These are phyloP conservation scores for Zaprionus vittiger DNA, from an alignment of 1,140 invertebrate genomes.

Conservation along the genomic window DNA sequence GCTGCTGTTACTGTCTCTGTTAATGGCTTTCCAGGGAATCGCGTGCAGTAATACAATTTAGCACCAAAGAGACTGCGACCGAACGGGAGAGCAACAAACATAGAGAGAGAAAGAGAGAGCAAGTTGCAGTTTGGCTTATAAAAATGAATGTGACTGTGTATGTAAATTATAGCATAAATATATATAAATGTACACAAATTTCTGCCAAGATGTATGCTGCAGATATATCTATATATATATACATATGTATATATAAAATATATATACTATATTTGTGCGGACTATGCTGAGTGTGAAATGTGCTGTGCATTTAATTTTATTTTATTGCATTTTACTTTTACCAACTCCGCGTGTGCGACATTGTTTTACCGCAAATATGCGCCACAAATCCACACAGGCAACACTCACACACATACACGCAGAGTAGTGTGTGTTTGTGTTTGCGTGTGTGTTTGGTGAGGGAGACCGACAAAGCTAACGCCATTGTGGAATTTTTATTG, in stretches of 20 bases:
- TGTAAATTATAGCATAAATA: slow-evolving; percentile 51
- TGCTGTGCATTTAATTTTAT: slow-evolving; percentile 72
- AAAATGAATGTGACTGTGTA: slow-evolving; percentile 42
- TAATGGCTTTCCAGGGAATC: slow-evolving; percentile 79
- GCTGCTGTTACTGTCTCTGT: slow-evolving; percentile 46
- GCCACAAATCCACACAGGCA: slow-evolving; percentile 48
- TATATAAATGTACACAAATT: slow-evolving; percentile 20
- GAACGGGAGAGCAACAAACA: slow-evolving; percentile 14
- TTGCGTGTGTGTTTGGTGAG: slow-evolving; percentile 21
- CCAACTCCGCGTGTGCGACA: slow-evolving; percentile 56
- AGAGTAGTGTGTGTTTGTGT: slow-evolving; percentile 2
- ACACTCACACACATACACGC: slow-evolving; percentile 24
- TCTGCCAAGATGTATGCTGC: slow-evolving; percentile 6
- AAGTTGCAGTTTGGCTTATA: slow-evolving; percentile 38
- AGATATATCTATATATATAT: slow-evolving; percentile 4
- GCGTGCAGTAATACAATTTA: slow-evolving; percentile 79
- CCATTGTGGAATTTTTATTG: slow-evolving; percentile 80
- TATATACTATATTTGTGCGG: not conserved
- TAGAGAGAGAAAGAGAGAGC: slow-evolving; percentile 22
- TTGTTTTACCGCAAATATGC: slow-evolving; percentile 63
- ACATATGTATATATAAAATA: slow-evolving; percentile 17
- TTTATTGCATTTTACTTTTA: slow-evolving; percentile 70
- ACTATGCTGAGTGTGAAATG: slow-evolving; percentile 34
- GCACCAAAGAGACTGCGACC: slow-evolving; percentile 21
- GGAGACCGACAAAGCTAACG: slow-evolving; percentile 54